Percentiles rank a stretch among this genome's conserved stretches.
Conservation (phyloP, 2,113 vertebrate genomes). For the Cyprinodon variegatus region DNA sequence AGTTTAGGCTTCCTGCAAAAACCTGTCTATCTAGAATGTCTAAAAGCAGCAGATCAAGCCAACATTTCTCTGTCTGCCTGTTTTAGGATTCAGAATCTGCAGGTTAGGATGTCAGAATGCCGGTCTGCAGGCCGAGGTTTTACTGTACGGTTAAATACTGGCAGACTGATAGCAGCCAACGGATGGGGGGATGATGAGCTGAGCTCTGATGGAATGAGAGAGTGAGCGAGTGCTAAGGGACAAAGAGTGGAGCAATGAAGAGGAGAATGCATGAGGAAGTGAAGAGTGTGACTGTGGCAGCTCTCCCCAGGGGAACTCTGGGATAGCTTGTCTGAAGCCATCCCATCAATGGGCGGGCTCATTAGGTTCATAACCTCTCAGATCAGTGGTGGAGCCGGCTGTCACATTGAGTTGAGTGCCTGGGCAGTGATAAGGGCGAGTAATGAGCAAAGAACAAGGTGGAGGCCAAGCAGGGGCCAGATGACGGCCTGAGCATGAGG, state of each 20-base stretch:
- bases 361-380: slow-evolving; percentile 85
- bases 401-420: slow-evolving; percentile 76
- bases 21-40: background rate
- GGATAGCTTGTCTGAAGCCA: slow-evolving; percentile 79
- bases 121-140: background rate
- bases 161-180: background rate
- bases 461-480: slow-evolving; percentile 58
- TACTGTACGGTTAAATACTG: background rate
- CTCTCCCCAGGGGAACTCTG: slow-evolving; percentile 69
- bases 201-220: slow-evolving; percentile 18
- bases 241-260: slow-evolving; percentile 18
- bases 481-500: slow-evolving; percentile 68
- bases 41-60: background rate
- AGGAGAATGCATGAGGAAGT: slow-evolving; percentile 46
- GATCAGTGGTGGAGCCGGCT: slow-evolving; percentile 75
- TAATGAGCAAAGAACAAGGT: slow-evolving; percentile 76
- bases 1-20: background rate
- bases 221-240: background rate
- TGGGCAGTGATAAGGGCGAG: slow-evolving; percentile 79
- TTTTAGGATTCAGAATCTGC: background rate
- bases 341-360: slow-evolving; percentile 78
- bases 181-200: background rate
- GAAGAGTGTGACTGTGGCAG: slow-evolving; percentile 71
- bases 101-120: background rate
- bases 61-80: background rate